A percentile compares a stretch with the other conserved stretches of the same genome.
phyloP scores from a whole-genome alignment of 2,113 vertebrate genomes.

The Lepus americanus region DNA sequence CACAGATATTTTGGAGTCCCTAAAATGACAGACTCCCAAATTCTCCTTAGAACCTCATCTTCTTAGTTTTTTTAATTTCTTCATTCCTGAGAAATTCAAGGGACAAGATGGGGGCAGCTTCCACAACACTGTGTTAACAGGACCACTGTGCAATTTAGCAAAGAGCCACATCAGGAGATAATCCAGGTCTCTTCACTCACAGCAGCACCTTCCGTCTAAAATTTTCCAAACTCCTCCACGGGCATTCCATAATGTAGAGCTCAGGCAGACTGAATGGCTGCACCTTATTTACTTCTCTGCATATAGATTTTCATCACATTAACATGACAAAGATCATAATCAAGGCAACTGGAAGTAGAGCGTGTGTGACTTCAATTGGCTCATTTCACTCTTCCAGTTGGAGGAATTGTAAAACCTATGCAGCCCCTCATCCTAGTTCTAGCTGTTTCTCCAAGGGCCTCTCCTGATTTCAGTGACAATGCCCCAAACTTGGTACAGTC shows the following conservation, averaged over 20 bases:
- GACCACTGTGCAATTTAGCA: not conserved
- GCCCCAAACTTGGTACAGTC: not conserved
- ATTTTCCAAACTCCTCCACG: not conserved
- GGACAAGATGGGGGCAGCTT: not conserved
- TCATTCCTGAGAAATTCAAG: not conserved
- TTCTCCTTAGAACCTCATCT: not conserved
- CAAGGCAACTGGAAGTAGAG: not conserved
- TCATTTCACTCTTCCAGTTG: not conserved
- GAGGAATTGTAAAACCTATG: not conserved
- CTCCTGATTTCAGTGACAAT: not conserved
- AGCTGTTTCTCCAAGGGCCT: not conserved
- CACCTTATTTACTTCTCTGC: not conserved
- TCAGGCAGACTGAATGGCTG: not conserved
- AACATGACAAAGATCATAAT: not conserved
- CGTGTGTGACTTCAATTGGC: rapidly evolving
- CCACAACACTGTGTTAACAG: not conserved
- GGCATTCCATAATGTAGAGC: not conserved
- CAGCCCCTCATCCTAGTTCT: not conserved
- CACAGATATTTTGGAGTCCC: not conserved
- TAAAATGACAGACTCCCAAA: not conserved
- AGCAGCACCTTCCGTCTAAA: not conserved
- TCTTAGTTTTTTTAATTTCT: not conserved
- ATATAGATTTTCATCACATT: not conserved
- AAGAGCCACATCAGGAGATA: not conserved
- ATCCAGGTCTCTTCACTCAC: not conserved